These are phyloP conservation scores for Eueides isabella DNA, from an alignment of 1,140 invertebrate genomes.

Conservation along the genomic window DNA sequence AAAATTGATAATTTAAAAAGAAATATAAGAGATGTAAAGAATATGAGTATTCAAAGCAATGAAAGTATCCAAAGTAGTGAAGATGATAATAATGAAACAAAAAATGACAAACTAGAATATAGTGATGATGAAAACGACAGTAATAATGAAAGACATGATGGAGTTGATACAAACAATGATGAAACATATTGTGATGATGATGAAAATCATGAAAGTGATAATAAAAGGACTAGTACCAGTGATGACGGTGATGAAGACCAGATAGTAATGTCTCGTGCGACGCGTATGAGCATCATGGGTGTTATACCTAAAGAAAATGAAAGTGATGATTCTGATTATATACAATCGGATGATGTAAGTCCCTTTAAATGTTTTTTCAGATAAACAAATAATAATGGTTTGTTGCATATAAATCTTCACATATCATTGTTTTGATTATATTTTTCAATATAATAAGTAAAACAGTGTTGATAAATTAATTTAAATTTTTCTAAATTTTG, in stretches of 20 bases:
- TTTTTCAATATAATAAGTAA: too few species aligned
- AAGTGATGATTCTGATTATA: slow-evolving; percentile 77
- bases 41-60: slow-evolving; percentile 47
- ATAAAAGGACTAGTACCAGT: slow-evolving; percentile 33
- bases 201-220: slow-evolving; percentile 15
- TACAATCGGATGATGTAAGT: slow-evolving; percentile 77
- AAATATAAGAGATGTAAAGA: slow-evolving; percentile 35
- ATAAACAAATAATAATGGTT: too few species aligned
- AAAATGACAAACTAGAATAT: slow-evolving; percentile 35
- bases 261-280: slow-evolving; percentile 74
- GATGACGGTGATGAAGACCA: slow-evolving; percentile 69
- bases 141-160: slow-evolving; percentile 17
- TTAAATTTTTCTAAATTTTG: too few species aligned
- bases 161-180: slow-evolving; percentile 24
- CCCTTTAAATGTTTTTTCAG: slow-evolving; percentile 19
- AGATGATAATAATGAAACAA: slow-evolving; percentile 31
- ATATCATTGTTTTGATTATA: too few species aligned
- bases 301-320: slow-evolving; percentile 65
- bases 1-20: slow-evolving; percentile 48
- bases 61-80: slow-evolving; percentile 36
- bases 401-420: too few species aligned
- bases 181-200: slow-evolving; percentile 15
- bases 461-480: too few species aligned
- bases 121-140: slow-evolving; percentile 34
- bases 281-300: slow-evolving; percentile 79